Evolutionary conservation across 1,140 invertebrate species (phyloP).

Genomic region (Campodea augens): DNA sequence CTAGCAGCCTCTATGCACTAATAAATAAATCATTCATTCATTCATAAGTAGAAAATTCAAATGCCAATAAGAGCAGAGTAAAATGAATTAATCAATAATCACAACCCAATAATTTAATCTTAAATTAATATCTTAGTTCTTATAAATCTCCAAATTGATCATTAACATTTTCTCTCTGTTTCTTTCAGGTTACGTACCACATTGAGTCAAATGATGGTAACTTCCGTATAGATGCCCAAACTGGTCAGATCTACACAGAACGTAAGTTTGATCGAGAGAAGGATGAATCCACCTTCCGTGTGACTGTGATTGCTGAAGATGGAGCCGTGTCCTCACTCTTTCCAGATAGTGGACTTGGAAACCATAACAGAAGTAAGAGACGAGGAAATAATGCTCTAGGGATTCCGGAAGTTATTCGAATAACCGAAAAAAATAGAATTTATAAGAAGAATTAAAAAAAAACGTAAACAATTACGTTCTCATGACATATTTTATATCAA

Average conservation of each 20-base stretch:
- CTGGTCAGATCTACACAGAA: constrained; percentile 65
- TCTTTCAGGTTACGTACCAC: constrained; percentile 41
- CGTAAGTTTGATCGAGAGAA: constrained; percentile 60
- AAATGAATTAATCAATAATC: too few species aligned
- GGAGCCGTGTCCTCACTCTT: constrained; percentile 61
- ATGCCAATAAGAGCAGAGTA: too few species aligned
- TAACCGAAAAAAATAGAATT: too few species aligned
- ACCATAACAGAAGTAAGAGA: constrained; percentile 24
- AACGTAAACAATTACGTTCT: too few species aligned
- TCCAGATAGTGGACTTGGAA: constrained; percentile 37
- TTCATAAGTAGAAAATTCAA: too few species aligned
- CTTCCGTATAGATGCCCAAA: constrained; percentile 55
- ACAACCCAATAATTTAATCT: too few species aligned
- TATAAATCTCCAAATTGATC: background rate
- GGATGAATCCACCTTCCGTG: constrained; percentile 47
- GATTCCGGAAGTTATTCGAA: background rate
- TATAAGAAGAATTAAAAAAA: too few species aligned
- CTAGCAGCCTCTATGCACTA: too few species aligned
- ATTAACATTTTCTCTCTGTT: background rate
- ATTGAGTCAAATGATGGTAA: constrained; percentile 43
- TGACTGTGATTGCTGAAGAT: constrained; percentile 66
- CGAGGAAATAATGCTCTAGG: constrained; percentile 14
- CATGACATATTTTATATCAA: too few species aligned
- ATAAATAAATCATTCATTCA: too few species aligned
- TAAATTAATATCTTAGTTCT: background rate